Evolutionary conservation across 2,888 invertebrate species (phyloP).

Genomic region (Eupelmus urozonus): DNA sequence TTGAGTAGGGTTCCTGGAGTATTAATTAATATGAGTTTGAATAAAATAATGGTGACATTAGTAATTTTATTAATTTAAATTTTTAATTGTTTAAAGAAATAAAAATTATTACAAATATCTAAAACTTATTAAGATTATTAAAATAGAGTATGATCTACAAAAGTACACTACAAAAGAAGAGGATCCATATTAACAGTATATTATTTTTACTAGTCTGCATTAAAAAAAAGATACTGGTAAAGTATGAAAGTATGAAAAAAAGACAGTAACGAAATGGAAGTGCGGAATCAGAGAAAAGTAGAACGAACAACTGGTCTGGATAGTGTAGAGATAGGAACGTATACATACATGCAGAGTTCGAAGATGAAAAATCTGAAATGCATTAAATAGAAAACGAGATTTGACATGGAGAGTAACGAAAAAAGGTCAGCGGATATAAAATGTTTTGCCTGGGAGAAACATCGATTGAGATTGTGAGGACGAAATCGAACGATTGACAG

Average conservation of each 20-base stretch:
- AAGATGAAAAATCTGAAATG: conserved; percentile 50
- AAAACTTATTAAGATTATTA: no score
- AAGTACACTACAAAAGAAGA: no score
- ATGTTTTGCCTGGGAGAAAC: neutral
- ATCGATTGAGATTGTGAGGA: neutral
- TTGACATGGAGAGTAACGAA: conserved; percentile 15
- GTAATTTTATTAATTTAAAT: no score
- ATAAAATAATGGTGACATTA: no score
- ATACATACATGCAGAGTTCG: neutral
- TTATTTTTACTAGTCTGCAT: no score
- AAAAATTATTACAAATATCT: no score
- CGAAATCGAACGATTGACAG: conserved; percentile 8
- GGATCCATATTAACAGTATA: no score
- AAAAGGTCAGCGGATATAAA: conserved; percentile 15
- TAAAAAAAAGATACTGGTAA: no score
- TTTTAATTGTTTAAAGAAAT: no score
- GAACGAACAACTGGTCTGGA: neutral
- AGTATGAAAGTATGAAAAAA: neutral
- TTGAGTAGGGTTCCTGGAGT: no score
- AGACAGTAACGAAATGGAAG: neutral
- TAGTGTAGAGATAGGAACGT: neutral
- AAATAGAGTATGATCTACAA: no score
- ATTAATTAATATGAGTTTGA: no score
- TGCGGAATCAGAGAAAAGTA: neutral
- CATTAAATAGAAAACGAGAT: conserved; percentile 25